Conservation (phyloP, 1,140 invertebrate species). For the Lithobius niger region DNA sequence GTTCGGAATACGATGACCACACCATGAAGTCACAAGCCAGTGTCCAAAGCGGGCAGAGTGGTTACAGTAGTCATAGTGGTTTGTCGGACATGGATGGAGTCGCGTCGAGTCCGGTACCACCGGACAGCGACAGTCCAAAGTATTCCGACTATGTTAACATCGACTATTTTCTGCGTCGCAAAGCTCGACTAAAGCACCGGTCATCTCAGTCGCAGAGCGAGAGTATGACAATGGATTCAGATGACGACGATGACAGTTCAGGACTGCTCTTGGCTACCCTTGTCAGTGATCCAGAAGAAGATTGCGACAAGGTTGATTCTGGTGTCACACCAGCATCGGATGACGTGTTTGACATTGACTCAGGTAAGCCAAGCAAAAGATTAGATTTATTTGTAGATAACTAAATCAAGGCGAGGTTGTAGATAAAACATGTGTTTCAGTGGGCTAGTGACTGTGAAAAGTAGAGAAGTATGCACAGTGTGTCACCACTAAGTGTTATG, state of each 20-base stretch:
- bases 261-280: slow-evolving; percentile 10
- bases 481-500: no score
- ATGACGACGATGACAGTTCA: slow-evolving; percentile 14
- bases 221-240: slow-evolving; percentile 5
- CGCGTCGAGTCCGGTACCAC: slow-evolving; percentile 40
- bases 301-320: slow-evolving; percentile 20
- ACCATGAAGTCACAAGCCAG: slow-evolving; percentile 24
- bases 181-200: slow-evolving; percentile 5
- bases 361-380: slow-evolving; percentile 18
- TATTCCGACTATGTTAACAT: slow-evolving; percentile 33
- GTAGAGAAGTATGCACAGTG: no score
- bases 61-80: slow-evolving; percentile 17
- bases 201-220: slow-evolving; percentile 4
- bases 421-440: no score
- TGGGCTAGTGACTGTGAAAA: no score
- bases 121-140: slow-evolving; percentile 24
- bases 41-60: slow-evolving; percentile 19
- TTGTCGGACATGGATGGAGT: slow-evolving; percentile 10
- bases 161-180: slow-evolving; percentile 20
- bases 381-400: slow-evolving; percentile 1
- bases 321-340: slow-evolving; percentile 21
- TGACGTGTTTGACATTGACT: slow-evolving; percentile 27
- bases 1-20: slow-evolving; percentile 21
- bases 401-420: no score
- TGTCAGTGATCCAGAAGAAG: background rate